These are phyloP conservation scores for Hylomyscus alleni DNA, from an alignment of 2,797 vertebrate genomes.

Conservation along the genomic window DNA sequence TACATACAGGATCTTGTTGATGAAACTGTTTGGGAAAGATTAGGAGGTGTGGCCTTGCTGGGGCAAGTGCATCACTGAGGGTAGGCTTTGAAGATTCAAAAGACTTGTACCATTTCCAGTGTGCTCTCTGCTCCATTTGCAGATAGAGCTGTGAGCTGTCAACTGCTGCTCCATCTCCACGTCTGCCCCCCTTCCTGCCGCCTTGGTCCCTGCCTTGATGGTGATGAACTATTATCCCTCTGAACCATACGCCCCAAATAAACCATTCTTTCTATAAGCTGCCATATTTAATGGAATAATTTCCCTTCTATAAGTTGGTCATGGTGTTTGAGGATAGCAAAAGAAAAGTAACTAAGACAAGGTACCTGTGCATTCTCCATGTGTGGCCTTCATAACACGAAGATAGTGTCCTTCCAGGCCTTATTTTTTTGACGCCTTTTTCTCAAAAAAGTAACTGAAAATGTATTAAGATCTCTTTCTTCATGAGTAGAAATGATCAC, in stretches of 20 bases:
- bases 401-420: constrained; percentile 8
- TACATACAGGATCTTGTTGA: not conserved
- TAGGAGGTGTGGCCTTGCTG: not conserved
- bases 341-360: not conserved
- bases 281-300: not conserved
- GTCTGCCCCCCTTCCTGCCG: not conserved
- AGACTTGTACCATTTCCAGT: not conserved
- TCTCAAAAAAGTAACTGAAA: constrained; percentile 12
- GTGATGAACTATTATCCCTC: not conserved
- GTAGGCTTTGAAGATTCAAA: not conserved
- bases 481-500: not conserved
- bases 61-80: not conserved
- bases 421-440: not conserved
- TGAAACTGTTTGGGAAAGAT: not conserved
- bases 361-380: not conserved
- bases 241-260: not conserved
- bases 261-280: not conserved
- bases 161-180: not conserved
- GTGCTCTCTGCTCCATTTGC: not conserved
- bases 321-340: not conserved
- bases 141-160: not conserved
- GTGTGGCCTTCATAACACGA: not conserved
- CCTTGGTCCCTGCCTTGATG: not conserved
- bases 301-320: not conserved
- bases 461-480: not conserved